phyloP scores from a whole-genome alignment of 2,113 vertebrate species.

The Pelusios castaneus region DNA sequence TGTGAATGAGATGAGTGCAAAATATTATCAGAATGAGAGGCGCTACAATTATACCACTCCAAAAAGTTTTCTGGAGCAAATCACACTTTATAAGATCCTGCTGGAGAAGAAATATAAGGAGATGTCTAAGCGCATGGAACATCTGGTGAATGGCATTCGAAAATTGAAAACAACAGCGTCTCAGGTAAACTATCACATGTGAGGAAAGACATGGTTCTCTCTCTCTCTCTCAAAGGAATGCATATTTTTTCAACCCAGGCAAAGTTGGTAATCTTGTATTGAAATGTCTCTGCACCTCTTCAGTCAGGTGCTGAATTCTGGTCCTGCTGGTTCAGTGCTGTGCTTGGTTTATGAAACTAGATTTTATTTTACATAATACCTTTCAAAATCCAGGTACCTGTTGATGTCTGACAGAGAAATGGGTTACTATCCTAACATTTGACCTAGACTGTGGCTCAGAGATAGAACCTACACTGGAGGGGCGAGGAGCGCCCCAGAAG shows the following conservation, averaged over 20 bases:
- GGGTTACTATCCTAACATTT: not conserved
- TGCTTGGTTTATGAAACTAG: not conserved
- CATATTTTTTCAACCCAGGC: not conserved
- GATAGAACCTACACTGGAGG: not conserved
- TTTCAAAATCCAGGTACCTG: not conserved
- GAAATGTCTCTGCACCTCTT: not conserved
- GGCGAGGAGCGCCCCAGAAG: not conserved
- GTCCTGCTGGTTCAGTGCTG: not conserved
- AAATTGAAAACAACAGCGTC: constrained; percentile 83
- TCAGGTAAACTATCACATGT: constrained; percentile 74
- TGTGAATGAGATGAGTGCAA: constrained; percentile 82
- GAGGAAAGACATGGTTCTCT: not conserved
- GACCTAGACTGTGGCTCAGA: not conserved
- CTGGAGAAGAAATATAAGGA: constrained; percentile 79
- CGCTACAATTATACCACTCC: constrained; percentile 83
- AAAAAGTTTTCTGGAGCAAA: constrained; percentile 88
- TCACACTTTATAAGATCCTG: constrained; percentile 82
- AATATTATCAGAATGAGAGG: constrained; percentile 81
- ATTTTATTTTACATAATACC: not conserved
- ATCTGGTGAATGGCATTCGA: constrained; percentile 80
- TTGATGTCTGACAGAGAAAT: not conserved
- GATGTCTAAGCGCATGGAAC: constrained; percentile 74
- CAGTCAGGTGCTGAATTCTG: not conserved
- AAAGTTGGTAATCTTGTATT: not conserved
- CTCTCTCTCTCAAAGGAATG: not conserved